These are phyloP conservation scores for Strigamia transsilvanica DNA, from an alignment of 2,888 invertebrate genomes.

Conservation along the genomic window DNA sequence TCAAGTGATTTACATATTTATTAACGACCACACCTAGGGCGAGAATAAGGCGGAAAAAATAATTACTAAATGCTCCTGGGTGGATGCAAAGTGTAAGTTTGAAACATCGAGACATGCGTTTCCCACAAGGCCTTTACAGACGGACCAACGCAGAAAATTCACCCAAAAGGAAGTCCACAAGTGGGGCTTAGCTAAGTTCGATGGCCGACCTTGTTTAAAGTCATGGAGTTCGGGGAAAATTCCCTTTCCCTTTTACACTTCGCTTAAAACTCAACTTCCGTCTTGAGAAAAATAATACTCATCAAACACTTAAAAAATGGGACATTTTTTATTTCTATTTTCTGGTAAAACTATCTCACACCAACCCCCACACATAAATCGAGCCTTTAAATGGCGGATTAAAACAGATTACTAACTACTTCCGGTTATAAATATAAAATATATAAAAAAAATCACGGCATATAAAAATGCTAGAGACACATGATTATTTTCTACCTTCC, in stretches of 20 bases:
- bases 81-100: not conserved
- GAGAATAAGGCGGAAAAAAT: not conserved
- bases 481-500: too few species aligned
- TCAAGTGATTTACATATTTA: not conserved
- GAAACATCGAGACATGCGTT: not conserved
- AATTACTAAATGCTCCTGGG: not conserved
- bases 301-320: not conserved
- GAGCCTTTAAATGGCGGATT: too few species aligned
- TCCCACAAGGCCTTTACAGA: not conserved
- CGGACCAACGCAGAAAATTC: not conserved
- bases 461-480: too few species aligned
- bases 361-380: too few species aligned
- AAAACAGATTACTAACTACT: too few species aligned
- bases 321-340: not conserved
- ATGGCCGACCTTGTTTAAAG: conserved; percentile 35
- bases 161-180: conserved; percentile 27
- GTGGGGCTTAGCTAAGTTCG: conserved; percentile 19
- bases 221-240: conserved; percentile 12
- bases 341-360: too few species aligned
- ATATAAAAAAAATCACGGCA: too few species aligned
- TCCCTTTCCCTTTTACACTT: conserved; percentile 13
- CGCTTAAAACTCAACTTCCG: not conserved
- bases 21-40: conserved; percentile 10
- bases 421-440: too few species aligned
- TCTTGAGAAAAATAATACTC: not conserved